These are phyloP conservation scores for Pipistrellus kuhlii DNA, from an alignment of 2,797 vertebrate genomes.

Conservation along the genomic window DNA sequence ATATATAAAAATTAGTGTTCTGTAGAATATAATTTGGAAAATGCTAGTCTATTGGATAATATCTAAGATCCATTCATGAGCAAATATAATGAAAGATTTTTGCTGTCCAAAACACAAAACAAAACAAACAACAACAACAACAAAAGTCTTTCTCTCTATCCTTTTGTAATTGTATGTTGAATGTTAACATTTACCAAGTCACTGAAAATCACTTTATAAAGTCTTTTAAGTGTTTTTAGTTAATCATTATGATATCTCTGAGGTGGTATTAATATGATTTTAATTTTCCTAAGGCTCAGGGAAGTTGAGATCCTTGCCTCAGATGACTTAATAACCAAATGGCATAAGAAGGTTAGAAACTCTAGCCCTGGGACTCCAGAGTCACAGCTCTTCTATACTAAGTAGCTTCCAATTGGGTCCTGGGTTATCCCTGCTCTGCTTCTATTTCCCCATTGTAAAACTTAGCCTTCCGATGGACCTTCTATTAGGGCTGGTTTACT, in stretches of 20 bases:
- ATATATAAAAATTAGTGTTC: neutral
- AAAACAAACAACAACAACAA: no score
- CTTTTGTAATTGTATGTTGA: no score
- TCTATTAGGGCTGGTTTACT: neutral
- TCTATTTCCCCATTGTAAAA: neutral
- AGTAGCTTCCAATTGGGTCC: neutral
- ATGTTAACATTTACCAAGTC: neutral
- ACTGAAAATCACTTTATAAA: slow-evolving; percentile 20
- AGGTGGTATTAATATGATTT: neutral
- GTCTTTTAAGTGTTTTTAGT: neutral
- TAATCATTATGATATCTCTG: neutral
- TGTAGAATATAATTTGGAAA: neutral
- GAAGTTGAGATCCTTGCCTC: neutral
- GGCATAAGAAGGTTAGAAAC: neutral
- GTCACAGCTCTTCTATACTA: neutral
- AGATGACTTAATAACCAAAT: neutral
- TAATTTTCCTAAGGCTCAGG: neutral
- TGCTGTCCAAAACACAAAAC: no score
- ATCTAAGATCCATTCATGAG: neutral
- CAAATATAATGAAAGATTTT: neutral
- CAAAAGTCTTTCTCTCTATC: no score
- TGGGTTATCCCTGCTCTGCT: neutral
- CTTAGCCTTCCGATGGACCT: neutral
- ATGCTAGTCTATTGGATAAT: neutral
- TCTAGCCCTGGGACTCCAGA: neutral